Base-by-base conservation (phyloP, 2,113 vertebrate genomes). In the Mohoua ochrocephala region DNA sequence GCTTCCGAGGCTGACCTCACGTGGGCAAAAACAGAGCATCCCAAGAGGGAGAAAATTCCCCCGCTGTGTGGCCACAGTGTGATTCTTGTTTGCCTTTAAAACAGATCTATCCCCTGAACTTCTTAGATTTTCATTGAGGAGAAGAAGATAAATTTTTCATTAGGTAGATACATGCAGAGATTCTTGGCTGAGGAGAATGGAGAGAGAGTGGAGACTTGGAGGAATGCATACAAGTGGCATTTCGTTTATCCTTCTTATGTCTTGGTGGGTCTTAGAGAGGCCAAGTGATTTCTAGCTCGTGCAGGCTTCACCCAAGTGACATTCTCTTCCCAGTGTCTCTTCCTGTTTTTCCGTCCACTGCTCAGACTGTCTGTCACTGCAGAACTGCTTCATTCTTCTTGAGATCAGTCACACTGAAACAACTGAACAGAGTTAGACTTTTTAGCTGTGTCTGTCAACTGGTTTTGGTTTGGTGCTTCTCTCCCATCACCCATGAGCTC, bases 261-360 rank as follows among this genome's bases (percentile, higher is more conserved):
- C 89, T 92, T 96, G 92, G 65, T 96, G 92, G 75, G 70, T 90
- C 76, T 97, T 83, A 87, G 91, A 95, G 93, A 90, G 56, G 78
- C 91, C 70, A 69, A 80, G 50, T n/a, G 54, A 71, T 85, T 78
- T 77, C 63, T 57, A 41, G 71, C 64, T 96, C 10, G 0, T 49
- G 35, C 83, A 92, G 89, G 86, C 84, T 87, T 78, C 77, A 73
- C 71, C 84, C 81, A 93, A 93, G 84, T 60, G n/a, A 57, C 7
- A 6, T 88, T 95, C 69, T 77, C 63, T 89, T 33, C 33, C 67
- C 7, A 19, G 83, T 39, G 81, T 89, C 85, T 96, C 77, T 93
- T 97, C 92, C 82, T 92, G 75, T 89, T 96, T 93, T 97, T 95
- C 84, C 71, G 64, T 94, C 84, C 90, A 45, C 91, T 84, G 53